Base-by-base conservation (phyloP, 2,888 invertebrate genomes). In the Petrolisthes cinctipes region DNA sequence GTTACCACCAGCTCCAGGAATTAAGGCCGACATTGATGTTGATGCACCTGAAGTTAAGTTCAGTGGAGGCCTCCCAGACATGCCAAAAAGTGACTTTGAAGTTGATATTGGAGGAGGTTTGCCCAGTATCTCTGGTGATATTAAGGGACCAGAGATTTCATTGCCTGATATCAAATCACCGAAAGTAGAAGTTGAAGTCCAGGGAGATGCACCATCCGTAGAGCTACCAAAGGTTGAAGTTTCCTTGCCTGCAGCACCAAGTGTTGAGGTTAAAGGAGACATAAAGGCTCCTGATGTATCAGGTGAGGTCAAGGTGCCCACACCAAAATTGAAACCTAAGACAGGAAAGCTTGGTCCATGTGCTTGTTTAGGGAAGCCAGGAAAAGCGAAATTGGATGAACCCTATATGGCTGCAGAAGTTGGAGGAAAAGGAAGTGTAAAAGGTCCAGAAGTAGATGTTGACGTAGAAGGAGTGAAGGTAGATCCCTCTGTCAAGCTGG, bases 361-460 rank as follows among this genome's bases (percentile, higher is more conserved):
- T 84, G 84, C 86, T 54, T 86, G 86, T 76, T 57, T 86, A 54
- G 82, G 86, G 53, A 82, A 78, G 23, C 71, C 78, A 82, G 82
- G 78, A 20, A 86, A 86, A 78, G 51, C 56, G 7, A 71, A 79
- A 53, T 37, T 54, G 20, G 86, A 86, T 54, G 86, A 86, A 23
- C 86, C 86, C 23, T 86, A 86, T 54, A 66, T 82, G 17, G 57
- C 86, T 54, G 82, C 82, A 4, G 78, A 75, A 17, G 57, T 54
- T 14, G 82, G 56, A 86, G 76, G 78, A 20, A 85, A 85, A 79
- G 68, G 79, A 82, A 54, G 11, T 68, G 37, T 66, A 11, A 68
- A 53, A 23, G 85, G 53, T 54, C 17, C 20, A 54, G 85, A 53
- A 51, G 20, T 61, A 4, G 53, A 54, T 79, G 79, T 20, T 3